Evolutionary conservation across 2,113 vertebrate genomes (phyloP).

Genomic region (Rallus limicola): DNA sequence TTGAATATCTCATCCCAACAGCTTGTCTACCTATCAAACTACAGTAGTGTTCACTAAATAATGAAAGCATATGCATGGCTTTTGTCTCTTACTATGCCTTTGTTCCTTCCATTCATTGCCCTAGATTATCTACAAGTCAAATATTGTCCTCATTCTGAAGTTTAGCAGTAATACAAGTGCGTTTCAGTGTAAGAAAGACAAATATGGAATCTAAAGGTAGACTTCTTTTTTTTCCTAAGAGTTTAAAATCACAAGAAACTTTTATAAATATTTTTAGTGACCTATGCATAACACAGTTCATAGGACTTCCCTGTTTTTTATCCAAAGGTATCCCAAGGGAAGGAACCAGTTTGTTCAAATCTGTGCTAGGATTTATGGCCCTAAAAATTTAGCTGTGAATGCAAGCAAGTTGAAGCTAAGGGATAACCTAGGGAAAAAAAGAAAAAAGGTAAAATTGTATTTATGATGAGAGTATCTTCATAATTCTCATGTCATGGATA

Average conservation of each 20-base stretch:
- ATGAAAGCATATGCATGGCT: not conserved
- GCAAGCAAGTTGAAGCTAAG: not conserved
- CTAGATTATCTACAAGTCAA: not conserved
- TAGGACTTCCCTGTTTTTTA: not conserved
- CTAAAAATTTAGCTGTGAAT: not conserved
- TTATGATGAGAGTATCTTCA: not conserved
- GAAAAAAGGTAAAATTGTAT: not conserved
- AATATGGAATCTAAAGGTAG: not conserved
- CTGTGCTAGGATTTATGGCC: not conserved
- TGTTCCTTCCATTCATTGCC: not conserved
- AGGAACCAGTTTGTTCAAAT: not conserved
- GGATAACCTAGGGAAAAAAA: not conserved
- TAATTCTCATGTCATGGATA: not conserved
- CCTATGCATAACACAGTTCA: not conserved
- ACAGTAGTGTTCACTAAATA: not conserved
- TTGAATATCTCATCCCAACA: not conserved
- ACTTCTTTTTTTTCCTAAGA: not conserved
- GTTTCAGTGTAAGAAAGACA: not conserved
- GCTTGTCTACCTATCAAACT: not conserved
- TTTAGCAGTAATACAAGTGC: not conserved
- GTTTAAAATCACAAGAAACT: not conserved
- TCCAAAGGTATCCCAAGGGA: not conserved
- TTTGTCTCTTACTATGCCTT: not conserved
- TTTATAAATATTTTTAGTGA: not conserved
- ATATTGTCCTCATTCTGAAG: not conserved